Percentiles rank a stretch among this genome's conserved stretches.
phyloP scores from a whole-genome alignment of 2,888 invertebrate species.

The Conistra vaccinii region DNA sequence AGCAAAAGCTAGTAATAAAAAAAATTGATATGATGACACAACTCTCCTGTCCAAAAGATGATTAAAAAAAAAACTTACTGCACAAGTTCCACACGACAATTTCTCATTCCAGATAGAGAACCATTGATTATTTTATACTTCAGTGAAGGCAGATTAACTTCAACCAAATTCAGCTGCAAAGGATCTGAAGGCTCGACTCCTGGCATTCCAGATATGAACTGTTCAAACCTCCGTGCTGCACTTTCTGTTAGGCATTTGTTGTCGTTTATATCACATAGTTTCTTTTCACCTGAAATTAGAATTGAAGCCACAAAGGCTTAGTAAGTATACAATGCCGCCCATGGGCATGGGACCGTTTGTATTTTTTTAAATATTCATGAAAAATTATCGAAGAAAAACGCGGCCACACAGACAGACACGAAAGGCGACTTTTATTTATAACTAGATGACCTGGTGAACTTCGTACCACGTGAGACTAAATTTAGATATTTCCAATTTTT shows the following conservation, averaged over 20 bases:
- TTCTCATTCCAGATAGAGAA: constrained; percentile 21
- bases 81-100: constrained; percentile 29
- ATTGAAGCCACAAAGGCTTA: no score
- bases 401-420: no score
- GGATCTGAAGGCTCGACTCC: constrained; percentile 36
- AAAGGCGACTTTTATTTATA: no score
- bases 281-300: constrained; percentile 11
- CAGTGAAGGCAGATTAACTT: constrained; percentile 5
- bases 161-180: constrained; percentile 1
- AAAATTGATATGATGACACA: no score
- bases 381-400: no score
- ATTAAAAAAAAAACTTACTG: constrained; percentile 25
- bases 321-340: no score
- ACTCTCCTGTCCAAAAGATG: not conserved
- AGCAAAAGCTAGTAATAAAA: no score
- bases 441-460: no score
- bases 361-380: no score
- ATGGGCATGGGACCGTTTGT: no score
- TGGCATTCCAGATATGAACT: constrained; percentile 12
- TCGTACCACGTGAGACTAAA: no score
- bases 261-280: constrained; percentile 20
- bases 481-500: no score
- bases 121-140: constrained; percentile 21
- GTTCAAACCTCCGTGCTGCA: not conserved
- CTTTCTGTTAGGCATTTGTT: constrained; percentile 15